These are phyloP conservation scores for Papilio aristodemus DNA, from an alignment of 1,140 invertebrate species.

Conservation along the genomic window DNA sequence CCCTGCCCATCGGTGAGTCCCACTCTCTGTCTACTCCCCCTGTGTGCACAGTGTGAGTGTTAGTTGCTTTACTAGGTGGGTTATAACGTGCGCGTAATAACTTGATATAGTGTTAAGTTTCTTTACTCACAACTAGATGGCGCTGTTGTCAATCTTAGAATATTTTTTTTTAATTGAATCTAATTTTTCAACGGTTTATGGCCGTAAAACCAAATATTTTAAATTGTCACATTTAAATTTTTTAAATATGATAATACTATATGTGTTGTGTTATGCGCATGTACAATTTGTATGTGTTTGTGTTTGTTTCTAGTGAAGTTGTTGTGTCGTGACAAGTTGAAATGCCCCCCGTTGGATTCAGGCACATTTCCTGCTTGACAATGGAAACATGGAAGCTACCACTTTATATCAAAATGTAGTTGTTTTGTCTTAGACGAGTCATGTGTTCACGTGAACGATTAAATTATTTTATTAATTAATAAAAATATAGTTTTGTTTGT, in stretches of 20 bases:
- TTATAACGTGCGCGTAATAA: constrained; percentile 8
- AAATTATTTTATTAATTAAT: constrained; percentile 23
- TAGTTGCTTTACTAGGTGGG: constrained; percentile 27
- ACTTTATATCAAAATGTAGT: constrained; percentile 18
- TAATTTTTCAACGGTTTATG: too few relatives aligned
- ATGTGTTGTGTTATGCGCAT: constrained; percentile 15
- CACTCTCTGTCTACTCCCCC: neutral
- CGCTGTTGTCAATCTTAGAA: constrained; percentile 15
- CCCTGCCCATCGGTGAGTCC: constrained; percentile 67
- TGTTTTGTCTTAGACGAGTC: constrained; percentile 25
- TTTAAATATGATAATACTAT: constrained; percentile 21
- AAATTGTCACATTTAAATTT: neutral
- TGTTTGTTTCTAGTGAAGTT: constrained; percentile 28
- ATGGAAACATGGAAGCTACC: neutral
- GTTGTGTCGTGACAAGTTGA: constrained; percentile 10
- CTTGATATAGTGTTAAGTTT: neutral
- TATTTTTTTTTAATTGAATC: too few relatives aligned
- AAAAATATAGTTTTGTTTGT: constrained; percentile 23
- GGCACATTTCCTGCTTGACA: constrained; percentile 5
- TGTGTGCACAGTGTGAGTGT: constrained; percentile 16
- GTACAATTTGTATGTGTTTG: neutral
- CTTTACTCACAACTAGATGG: neutral
- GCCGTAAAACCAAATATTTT: too few relatives aligned
- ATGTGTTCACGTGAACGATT: constrained; percentile 9
- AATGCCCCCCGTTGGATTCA: neutral